Percentiles rank a stretch among this genome's conserved stretches.
Evolutionary conservation across 2,113 vertebrate species (phyloP).

Genomic region (Platichthys flesus): DNA sequence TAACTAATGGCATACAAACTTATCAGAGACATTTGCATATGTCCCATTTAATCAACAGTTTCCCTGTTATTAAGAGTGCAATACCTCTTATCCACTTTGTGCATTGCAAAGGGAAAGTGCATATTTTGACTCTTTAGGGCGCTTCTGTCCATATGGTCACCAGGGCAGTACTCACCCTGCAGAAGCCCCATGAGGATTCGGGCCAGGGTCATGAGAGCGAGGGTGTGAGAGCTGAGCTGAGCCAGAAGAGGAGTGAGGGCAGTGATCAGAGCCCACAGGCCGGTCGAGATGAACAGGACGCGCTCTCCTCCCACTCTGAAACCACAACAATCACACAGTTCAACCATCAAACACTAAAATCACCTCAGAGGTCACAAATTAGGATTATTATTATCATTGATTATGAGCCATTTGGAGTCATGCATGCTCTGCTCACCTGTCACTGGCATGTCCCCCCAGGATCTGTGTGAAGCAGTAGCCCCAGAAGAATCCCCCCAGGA

Average conservation of each 20-base stretch:
- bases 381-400: background rate
- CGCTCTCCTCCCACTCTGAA: conserved; percentile 90
- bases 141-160: background rate
- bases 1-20: too few relatives aligned
- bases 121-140: background rate
- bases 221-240: conserved; percentile 75
- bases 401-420: background rate
- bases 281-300: conserved; percentile 87
- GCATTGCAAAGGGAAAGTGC: background rate
- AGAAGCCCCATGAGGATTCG: conserved; percentile 89
- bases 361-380: background rate
- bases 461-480: conserved; percentile 94
- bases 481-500: conserved; percentile 95
- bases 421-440: conserved; percentile 73
- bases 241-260: conserved; percentile 83
- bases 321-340: background rate
- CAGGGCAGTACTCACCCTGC: conserved; percentile 84
- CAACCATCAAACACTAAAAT: background rate
- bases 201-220: conserved; percentile 82
- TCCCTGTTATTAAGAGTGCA: background rate
- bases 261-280: conserved; percentile 85
- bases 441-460: conserved; percentile 88
- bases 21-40: too few relatives aligned
- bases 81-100: too few relatives aligned
- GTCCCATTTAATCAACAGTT: background rate